These are phyloP conservation scores for Procambarus clarkii DNA, from an alignment of 1,140 invertebrate genomes.

Conservation along the genomic window DNA sequence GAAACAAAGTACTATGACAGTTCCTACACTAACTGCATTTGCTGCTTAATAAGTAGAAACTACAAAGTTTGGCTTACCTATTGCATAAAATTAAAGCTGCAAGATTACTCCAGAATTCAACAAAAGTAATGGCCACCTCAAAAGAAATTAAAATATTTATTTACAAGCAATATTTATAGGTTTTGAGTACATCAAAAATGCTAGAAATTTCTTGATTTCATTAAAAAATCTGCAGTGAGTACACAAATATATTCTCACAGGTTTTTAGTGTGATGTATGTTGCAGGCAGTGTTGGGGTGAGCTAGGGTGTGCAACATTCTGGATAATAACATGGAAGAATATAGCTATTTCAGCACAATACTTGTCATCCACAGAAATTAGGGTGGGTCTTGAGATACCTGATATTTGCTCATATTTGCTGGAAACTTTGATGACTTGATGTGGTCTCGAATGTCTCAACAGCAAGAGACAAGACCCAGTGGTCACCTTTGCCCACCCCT, in stretches of 20 bases:
- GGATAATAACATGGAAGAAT: not conserved
- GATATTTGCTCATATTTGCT: constrained; percentile 3
- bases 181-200: not conserved
- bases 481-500: constrained; percentile 40
- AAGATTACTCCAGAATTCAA: constrained; percentile 13
- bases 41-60: constrained; percentile 48
- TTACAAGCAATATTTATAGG: not conserved
- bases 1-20: constrained; percentile 46
- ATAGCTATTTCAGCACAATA: constrained; percentile 2
- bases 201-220: constrained; percentile 11
- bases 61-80: constrained; percentile 35
- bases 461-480: not conserved
- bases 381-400: constrained; percentile 22
- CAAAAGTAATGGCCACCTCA: constrained; percentile 26
- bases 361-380: constrained; percentile 12
- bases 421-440: not conserved
- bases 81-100: constrained; percentile 41
- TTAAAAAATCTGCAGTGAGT: constrained; percentile 28
- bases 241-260: not conserved
- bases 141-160: constrained; percentile 5
- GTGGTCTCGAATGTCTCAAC: not conserved
- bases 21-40: constrained; percentile 58
- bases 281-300: constrained; percentile 47
- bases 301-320: constrained; percentile 8
- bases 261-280: constrained; percentile 10